Evolutionary conservation across 2,888 invertebrate genomes (phyloP).

Genomic region (Tetragonisca angustula): DNA sequence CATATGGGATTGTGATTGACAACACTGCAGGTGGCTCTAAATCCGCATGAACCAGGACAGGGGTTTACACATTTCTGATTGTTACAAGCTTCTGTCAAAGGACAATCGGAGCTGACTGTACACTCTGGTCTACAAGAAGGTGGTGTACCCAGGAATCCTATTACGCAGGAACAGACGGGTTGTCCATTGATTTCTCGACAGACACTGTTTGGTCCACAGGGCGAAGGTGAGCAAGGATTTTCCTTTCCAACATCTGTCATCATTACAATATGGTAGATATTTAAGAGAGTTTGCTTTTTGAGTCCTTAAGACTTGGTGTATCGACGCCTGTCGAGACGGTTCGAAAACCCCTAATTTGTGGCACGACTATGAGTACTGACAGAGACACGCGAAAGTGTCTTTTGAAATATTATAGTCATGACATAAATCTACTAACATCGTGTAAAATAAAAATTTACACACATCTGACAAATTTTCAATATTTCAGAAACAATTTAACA

Average conservation of each 20-base stretch:
- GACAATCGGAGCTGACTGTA: slow-evolving; percentile 91
- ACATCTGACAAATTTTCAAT: no score
- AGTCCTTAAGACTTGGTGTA: no score
- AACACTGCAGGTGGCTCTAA: slow-evolving; percentile 87
- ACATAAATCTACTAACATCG: background rate
- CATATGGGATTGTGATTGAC: slow-evolving; percentile 87
- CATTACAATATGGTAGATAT: slow-evolving; percentile 3
- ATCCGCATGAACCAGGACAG: slow-evolving; percentile 86
- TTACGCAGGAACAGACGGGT: slow-evolving; percentile 90
- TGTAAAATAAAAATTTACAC: no score
- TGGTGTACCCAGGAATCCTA: slow-evolving; percentile 90
- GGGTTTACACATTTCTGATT: slow-evolving; percentile 91
- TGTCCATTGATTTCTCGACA: slow-evolving; percentile 86
- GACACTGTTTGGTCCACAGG: slow-evolving; percentile 91
- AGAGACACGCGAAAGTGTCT: background rate
- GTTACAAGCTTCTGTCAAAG: slow-evolving; percentile 90
- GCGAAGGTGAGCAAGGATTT: slow-evolving; percentile 90
- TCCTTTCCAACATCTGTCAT: slow-evolving; percentile 77
- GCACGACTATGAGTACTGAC: background rate
- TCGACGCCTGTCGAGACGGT: background rate
- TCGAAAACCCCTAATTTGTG: background rate
- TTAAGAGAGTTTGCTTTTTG: no score
- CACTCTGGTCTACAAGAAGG: slow-evolving; percentile 92
- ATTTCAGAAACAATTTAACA: no score
- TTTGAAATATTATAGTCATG: background rate